phyloP scores from a whole-genome alignment of 2,113 vertebrate species.

The Tachycineta bicolor region DNA sequence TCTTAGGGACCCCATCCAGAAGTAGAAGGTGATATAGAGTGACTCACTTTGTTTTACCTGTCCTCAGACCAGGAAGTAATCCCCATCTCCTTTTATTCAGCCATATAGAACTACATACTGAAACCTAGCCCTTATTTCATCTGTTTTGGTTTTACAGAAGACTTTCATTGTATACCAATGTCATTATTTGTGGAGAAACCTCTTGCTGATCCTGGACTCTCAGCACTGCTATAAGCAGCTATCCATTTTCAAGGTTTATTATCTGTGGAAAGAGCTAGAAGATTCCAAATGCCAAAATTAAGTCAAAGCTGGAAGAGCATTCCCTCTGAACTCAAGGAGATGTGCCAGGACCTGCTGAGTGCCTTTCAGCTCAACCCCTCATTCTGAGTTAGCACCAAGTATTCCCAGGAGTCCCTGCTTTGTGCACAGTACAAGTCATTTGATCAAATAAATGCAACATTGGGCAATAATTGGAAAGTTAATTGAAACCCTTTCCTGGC shows the following conservation, averaged over 20 bases:
- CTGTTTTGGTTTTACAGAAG: neutral
- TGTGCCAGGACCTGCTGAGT: neutral
- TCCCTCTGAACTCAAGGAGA: neutral
- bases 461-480: neutral
- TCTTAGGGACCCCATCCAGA: neutral
- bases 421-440: neutral
- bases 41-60: neutral
- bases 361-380: neutral
- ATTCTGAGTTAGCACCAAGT: neutral
- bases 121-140: neutral
- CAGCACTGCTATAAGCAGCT: neutral
- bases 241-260: neutral
- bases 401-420: neutral
- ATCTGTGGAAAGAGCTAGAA: neutral
- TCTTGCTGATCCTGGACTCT: neutral
- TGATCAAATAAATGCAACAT: neutral
- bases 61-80: neutral
- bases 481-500: neutral
- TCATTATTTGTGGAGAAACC: neutral
- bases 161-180: neutral
- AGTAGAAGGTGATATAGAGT: neutral
- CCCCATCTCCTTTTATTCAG: neutral
- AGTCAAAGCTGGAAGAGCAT: neutral
- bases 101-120: neutral
- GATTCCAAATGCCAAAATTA: neutral